These are phyloP conservation scores for Gymnosoma rotundatum DNA, from an alignment of 2,888 invertebrate genomes.

Conservation along the genomic window DNA sequence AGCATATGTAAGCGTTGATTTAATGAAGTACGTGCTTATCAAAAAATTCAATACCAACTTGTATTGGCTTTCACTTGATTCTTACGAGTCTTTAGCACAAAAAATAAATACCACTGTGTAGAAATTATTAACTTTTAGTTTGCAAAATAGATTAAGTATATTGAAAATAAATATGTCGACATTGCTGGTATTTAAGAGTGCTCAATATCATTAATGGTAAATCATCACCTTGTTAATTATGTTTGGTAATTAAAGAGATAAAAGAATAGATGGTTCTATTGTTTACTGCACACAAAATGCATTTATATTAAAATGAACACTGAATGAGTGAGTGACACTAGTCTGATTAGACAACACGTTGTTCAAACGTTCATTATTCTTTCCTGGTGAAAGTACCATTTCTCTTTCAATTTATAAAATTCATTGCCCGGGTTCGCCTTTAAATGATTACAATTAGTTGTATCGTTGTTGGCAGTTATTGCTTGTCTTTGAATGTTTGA, in stretches of 20 bases:
- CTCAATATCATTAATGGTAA: slow-evolving; percentile 14
- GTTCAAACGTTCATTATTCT: no score
- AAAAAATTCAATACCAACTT: slow-evolving; percentile 78
- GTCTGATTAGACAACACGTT: no score
- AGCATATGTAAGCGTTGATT: slow-evolving; percentile 77
- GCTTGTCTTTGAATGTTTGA: no score
- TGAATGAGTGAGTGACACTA: no score
- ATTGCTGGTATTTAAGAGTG: background rate
- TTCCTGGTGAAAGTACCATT: no score
- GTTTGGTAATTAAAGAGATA: background rate
- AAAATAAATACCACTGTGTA: background rate
- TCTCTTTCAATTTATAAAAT: no score
- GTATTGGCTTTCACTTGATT: slow-evolving; percentile 5
- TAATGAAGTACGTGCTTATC: slow-evolving; percentile 80
- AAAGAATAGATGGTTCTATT: no score
- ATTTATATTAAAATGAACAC: no score
- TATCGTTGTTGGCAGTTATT: no score
- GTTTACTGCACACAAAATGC: no score
- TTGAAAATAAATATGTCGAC: background rate
- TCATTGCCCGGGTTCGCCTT: no score
- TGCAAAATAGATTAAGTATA: background rate
- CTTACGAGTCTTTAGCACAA: background rate
- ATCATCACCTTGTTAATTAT: slow-evolving; percentile 25
- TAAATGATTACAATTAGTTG: no score
- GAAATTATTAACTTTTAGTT: background rate